Evolutionary conservation across 2,113 vertebrate genomes (phyloP).

Genomic region (Ifrita kowaldi): DNA sequence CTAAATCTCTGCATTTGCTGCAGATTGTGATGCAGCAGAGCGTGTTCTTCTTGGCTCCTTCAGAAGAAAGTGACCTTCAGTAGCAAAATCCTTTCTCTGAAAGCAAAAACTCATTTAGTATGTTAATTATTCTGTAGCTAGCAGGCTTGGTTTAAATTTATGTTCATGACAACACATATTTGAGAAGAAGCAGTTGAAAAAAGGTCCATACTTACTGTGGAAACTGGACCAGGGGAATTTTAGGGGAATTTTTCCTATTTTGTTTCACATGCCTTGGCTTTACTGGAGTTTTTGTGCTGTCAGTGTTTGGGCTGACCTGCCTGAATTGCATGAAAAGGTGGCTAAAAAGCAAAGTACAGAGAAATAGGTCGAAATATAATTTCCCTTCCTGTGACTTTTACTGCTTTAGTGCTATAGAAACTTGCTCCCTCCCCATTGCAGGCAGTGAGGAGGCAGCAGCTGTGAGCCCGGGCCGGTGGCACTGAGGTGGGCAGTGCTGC

Average conservation of each 20-base stretch:
- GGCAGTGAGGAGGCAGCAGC: neutral
- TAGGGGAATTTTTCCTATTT: neutral
- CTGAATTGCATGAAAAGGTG: neutral
- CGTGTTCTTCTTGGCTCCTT: neutral
- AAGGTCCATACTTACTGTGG: neutral
- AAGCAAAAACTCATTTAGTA: conserved; percentile 53
- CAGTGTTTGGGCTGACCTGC: neutral
- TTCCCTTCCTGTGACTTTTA: neutral
- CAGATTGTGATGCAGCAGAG: neutral
- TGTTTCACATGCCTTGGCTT: neutral
- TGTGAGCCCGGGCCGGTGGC: fast-evolving
- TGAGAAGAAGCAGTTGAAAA: conserved; percentile 18
- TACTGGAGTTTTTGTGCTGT: neutral
- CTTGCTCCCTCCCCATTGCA: neutral
- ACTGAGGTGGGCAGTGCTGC: neutral
- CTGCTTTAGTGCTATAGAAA: neutral
- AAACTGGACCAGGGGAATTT: neutral
- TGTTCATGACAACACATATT: neutral
- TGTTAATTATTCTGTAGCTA: conserved; percentile 65
- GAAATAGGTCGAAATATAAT: neutral
- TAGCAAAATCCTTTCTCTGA: conserved; percentile 35
- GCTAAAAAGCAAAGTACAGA: neutral
- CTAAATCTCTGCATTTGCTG: neutral
- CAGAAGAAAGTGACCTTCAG: conserved; percentile 64
- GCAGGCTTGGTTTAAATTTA: conserved; percentile 38